Evolutionary conservation across 2,797 vertebrate species (phyloP), one percentile per base, ranked within the genome.

Genomic region (Melanotaenia boesemani): DNA sequence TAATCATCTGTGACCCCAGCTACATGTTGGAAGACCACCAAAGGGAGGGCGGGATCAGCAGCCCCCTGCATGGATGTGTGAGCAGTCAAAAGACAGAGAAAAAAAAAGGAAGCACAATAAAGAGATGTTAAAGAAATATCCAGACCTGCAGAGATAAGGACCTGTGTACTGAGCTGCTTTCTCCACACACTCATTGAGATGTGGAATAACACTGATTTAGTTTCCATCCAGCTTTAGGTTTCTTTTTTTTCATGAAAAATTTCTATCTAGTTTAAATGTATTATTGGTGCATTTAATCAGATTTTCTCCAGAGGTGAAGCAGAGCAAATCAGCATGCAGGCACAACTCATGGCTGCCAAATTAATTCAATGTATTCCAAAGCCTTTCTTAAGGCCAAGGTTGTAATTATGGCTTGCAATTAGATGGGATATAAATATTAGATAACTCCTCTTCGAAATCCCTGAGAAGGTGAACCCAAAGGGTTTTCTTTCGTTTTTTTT

Each of bases 1-100:
- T 95, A 93, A 94, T 95, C 94, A 93, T 90, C 82, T 63, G 20
- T 89, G 91, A 92, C 89, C 89, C 87, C 80, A 71, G 83, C 80
- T 86, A 86, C 82, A 84, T 88, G 87, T 83, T 68, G 85, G 83
- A 84, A 75, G 88, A 80, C 73, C 72, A 63, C 81, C 72, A 72
- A 83, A 56, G 76, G 84, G 85, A 80, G 70, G 28, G 15, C 9
- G 44, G 82, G 64, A 82, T 87, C 74, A 79, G 81, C 74, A 66
- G 77, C 36, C 57, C 41, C 48, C 12, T 66, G 44, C 9, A 34
- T 68, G 50, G 36, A 67, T 72, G 54, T 76, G 77, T 22, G 69
- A 76, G 70, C 50, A 77, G 67, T 63, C 39, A 71, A 83, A 59
- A 73, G 64, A 72, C 67, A 72, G 41, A 48, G 63, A 52, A 48